Base-by-base conservation (phyloP, 2,888 invertebrate genomes). In the Augiades crinisus region DNA sequence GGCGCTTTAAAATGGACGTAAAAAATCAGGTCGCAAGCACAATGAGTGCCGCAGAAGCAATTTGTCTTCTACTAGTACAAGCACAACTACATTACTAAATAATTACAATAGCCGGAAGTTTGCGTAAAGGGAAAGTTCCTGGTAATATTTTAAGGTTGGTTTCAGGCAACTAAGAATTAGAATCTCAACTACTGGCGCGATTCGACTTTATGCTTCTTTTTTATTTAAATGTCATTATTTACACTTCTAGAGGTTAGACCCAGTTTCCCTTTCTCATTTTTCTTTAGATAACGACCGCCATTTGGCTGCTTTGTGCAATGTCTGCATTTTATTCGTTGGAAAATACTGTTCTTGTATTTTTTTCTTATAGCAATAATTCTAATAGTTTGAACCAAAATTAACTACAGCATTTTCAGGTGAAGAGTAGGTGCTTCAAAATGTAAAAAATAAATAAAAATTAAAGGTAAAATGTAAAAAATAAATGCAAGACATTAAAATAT, bases 1-100 rank as follows among this genome's bases (percentile, higher is more conserved):
- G 46, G 13, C 46, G 52, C 37, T 52, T 52, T 47, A 53, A 47
- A 51, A 51, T 51, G 51, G 44, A 37, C 41, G 46, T 40, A 41
- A 56, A 56, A 55, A 54, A 54, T 54, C 51, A 52, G 56, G 54
- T 45, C 54, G 54, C 51, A 41, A 21, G 47, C 51, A 56, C 52
- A 56, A 54, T 54, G 31, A 52, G 51, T 49, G 41, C 19, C 43
- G 10, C 45, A 40, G 51, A 54, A 56, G 51, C 47, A 56, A 56
- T 56, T 56, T 54, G 54, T 53, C 56, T 56, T 45, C 40, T 41
- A 45, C 44, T 37, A 41, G 19, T 45, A 45, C 37, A 44, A 54
- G 45, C 52, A 44, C 37, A 46, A 41, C 34, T 40, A 34, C 44
- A 54, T 57, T 57, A 27, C 31, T 30, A 36, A 45, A 52, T 54